Percentiles rank a stretch among this genome's conserved stretches.
These are phyloP conservation scores for Coilia nasus DNA, from an alignment of 2,797 vertebrate genomes.

Conservation along the genomic window DNA sequence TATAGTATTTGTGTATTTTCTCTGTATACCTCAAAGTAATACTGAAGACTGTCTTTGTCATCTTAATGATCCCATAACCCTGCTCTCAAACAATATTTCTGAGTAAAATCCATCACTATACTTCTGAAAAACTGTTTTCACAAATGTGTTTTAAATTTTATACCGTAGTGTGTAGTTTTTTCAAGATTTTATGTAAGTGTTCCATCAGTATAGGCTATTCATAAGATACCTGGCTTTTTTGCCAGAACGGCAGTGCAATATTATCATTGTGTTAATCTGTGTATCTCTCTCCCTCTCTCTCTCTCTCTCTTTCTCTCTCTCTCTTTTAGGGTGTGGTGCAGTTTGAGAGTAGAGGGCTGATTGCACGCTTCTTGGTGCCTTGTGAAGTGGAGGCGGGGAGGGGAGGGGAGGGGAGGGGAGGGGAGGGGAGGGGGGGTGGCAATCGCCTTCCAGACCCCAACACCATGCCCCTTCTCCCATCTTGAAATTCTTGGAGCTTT, in stretches of 20 bases:
- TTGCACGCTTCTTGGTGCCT: background rate
- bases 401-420: background rate
- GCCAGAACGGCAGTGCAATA: conserved; percentile 36
- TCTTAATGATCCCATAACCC: too few relatives aligned
- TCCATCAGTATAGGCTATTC: background rate
- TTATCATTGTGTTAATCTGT: conserved; percentile 48
- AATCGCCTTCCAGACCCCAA: conserved; percentile 64
- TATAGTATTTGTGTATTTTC: too few relatives aligned
- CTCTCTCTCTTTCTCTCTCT: background rate
- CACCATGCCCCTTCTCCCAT: conserved; percentile 54
- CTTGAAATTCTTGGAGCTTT: conserved; percentile 78
- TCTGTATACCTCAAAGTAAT: too few relatives aligned
- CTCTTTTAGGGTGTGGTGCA: background rate
- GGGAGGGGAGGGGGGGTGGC: conserved; percentile 25
- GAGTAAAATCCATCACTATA: too few relatives aligned
- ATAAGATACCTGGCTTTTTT: background rate
- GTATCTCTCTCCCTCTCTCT: background rate
- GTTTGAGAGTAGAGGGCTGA: background rate
- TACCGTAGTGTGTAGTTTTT: too few relatives aligned
- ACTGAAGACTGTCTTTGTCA: too few relatives aligned
- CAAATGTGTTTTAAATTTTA: too few relatives aligned
- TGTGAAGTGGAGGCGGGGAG: background rate
- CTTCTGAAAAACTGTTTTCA: too few relatives aligned
- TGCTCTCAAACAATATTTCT: too few relatives aligned
- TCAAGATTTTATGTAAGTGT: too few relatives aligned